Conservation (phyloP, 2,113 vertebrate species). For the Muntiacus muntjak region DNA sequence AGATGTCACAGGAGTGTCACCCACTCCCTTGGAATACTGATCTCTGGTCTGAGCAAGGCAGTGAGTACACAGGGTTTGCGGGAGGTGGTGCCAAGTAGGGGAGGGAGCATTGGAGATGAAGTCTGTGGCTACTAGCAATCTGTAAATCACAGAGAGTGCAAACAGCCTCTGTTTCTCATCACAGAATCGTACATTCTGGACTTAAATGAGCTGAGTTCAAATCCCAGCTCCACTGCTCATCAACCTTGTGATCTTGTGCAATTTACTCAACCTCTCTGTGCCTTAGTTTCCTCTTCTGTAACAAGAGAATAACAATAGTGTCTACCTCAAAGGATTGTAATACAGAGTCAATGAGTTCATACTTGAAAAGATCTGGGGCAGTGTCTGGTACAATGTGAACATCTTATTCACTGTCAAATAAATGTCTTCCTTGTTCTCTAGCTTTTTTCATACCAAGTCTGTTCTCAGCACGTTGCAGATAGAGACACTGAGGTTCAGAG, state of each 20-base stretch:
- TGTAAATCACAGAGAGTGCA: not conserved
- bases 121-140: not conserved
- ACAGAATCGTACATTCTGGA: not conserved
- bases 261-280: not conserved
- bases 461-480: not conserved
- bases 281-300: not conserved
- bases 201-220: not conserved
- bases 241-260: not conserved
- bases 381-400: not conserved
- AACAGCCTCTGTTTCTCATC: not conserved
- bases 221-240: not conserved
- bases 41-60: conserved; percentile 59
- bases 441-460: not conserved
- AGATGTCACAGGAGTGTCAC: conserved; percentile 61
- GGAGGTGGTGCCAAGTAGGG: not conserved
- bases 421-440: not conserved
- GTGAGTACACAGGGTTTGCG: not conserved
- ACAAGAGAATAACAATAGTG: not conserved
- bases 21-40: conserved; percentile 62
- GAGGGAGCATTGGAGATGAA: not conserved
- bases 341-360: not conserved
- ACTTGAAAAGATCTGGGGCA: not conserved
- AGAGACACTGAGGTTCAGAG: not conserved
- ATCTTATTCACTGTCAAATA: not conserved
- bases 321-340: not conserved